Percentiles rank a stretch among this genome's conserved stretches.
phyloP scores from a whole-genome alignment of 2,888 invertebrate genomes.

The Cantharis rufa region DNA sequence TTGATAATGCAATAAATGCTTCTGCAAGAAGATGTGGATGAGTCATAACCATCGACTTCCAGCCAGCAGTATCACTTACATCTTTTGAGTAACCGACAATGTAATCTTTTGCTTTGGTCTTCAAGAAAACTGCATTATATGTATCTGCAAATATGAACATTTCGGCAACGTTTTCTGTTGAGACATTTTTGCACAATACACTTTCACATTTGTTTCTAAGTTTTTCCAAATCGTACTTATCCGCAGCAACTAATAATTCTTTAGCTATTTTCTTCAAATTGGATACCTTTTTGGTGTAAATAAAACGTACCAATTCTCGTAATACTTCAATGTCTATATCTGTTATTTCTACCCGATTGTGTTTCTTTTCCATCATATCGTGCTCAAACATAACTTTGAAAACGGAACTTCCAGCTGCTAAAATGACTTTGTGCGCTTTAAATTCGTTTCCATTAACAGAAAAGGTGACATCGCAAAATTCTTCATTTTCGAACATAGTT shows the following conservation, averaged over 20 bases:
- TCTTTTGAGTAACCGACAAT: not conserved
- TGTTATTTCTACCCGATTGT: constrained; percentile 93
- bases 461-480: not conserved
- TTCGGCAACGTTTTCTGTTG: not conserved
- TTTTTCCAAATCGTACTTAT: not conserved
- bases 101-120: not conserved
- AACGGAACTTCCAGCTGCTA: constrained; percentile 91
- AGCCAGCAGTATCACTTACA: not conserved
- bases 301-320: constrained; percentile 96
- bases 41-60: not conserved
- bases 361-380: constrained; percentile 97
- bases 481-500: not conserved
- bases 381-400: constrained; percentile 99
- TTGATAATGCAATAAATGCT: not conserved
- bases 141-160: not conserved
- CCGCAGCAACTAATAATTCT: constrained; percentile 76
- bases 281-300: constrained; percentile 95
- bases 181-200: not conserved
- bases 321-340: constrained; percentile 99
- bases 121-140: not conserved
- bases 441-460: not conserved
- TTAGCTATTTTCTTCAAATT: constrained; percentile 98
- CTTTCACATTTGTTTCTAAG: not conserved
- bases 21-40: not conserved
- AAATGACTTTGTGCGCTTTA: not conserved